Base-by-base conservation (phyloP, 2,797 vertebrate genomes). In the Periparus ater region DNA sequence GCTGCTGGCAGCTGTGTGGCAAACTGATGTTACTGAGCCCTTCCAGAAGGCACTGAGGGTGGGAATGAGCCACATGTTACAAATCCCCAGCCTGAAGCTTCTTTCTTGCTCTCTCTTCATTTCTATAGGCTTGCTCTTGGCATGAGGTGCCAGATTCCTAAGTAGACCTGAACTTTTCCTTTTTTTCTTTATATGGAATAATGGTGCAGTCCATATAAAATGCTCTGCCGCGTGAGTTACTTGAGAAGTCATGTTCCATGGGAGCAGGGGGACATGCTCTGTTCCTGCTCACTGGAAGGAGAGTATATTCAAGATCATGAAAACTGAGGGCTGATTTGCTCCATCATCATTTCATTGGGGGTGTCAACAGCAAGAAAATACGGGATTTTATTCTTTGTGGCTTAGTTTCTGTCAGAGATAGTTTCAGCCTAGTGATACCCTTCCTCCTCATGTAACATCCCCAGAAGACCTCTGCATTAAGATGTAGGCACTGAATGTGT, bases 231-330 rank as follows among this genome's bases (percentile, higher is more conserved):
- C 10, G 38, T 4, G 6, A 40, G 36, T 71, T 85, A 27, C 68
- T 58, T 55, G 30, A 55, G 47, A 83, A 77, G 47, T 44, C 14
- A 4, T 8, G 19, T n/a, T 85, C 2, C 0, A 5, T 72, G 55
- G 44, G 36, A 72, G 29, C 1, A 1, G 21, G 10, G 25, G 22
- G 1, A 29, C 20, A 1, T 7, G 3, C 18, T 71, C 45, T 74
- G 13, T 36, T n/a, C 58, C 51, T 81, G 60, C 76, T 88, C 30
- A 48, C 76, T 66, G 57, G n/a, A 83, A 70, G 27, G 13, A 32
- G 30, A 74, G 4, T 25, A 6, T 34, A 18, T 74, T 51, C 82
- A 81, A 83, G n/a, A 32, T 36, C 38, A 32, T 18, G 17, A 36
- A 83, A 89, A 50, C 29, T 54, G 34, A 40, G 26, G 16, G 55